phyloP scores from a whole-genome alignment of 2,888 invertebrate species.

The Diloba caeruleocephala region DNA sequence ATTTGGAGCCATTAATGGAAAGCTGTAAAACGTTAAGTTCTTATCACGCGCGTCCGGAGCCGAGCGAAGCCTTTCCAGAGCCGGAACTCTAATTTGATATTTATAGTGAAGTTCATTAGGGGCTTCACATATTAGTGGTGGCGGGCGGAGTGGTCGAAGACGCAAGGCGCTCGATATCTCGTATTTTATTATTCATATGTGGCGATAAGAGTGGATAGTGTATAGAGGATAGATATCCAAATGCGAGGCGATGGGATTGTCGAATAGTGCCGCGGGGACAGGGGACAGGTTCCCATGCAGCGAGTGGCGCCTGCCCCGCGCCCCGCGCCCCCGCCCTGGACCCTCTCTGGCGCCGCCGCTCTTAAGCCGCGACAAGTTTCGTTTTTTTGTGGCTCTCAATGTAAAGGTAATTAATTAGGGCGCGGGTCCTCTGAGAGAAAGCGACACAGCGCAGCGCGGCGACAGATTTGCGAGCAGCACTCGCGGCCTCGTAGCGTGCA shows the following conservation, averaged over 20 bases:
- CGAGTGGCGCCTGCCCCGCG: constrained; percentile 69
- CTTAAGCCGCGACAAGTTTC: constrained; percentile 80
- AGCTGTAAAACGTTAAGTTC: constrained; percentile 51
- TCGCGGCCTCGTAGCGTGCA: constrained; percentile 22
- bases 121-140: constrained; percentile 36
- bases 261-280: constrained; percentile 32
- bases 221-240: constrained; percentile 54
- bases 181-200: constrained; percentile 66
- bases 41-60: constrained; percentile 29
- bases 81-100: constrained; percentile 43
- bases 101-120: constrained; percentile 55
- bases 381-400: constrained; percentile 76
- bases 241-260: constrained; percentile 62
- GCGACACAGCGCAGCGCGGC: constrained; percentile 45
- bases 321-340: constrained; percentile 31
- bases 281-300: constrained; percentile 77
- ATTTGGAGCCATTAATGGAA: constrained; percentile 38
- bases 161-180: constrained; percentile 49
- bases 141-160: constrained; percentile 7
- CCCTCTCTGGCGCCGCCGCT: constrained; percentile 79
- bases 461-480: constrained; percentile 64
- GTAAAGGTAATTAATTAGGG: constrained; percentile 84
- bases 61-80: constrained; percentile 15
- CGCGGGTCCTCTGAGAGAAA: constrained; percentile 68
- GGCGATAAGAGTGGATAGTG: constrained; percentile 52